Conservation (phyloP, 2,888 invertebrate genomes). For the Eupithecia tripunctaria region DNA sequence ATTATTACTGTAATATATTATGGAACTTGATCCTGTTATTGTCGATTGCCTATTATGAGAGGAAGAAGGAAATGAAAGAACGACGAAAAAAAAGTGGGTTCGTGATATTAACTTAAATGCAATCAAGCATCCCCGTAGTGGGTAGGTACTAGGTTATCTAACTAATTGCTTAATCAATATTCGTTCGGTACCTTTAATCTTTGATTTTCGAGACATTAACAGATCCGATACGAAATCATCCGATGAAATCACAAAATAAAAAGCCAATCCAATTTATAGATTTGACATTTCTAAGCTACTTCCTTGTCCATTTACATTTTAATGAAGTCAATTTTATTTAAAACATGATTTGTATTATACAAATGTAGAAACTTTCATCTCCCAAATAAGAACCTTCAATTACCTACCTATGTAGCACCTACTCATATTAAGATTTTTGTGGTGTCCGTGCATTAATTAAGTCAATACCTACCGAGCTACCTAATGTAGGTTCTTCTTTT, state of each 20-base stretch:
- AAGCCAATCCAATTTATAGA: slow-evolving; percentile 29
- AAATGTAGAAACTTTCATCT: background rate
- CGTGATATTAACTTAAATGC: no score
- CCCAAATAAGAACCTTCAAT: slow-evolving; percentile 9
- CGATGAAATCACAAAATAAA: slow-evolving; percentile 14
- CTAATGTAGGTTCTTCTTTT: slow-evolving; percentile 13
- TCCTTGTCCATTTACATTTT: slow-evolving; percentile 34
- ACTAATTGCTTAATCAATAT: no score
- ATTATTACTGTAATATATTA: no score
- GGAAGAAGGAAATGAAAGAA: no score
- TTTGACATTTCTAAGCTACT: slow-evolving; percentile 39
- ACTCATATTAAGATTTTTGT: slow-evolving; percentile 46
- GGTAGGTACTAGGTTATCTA: no score
- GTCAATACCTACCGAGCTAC: no score
- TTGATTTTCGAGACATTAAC: slow-evolving; percentile 9
- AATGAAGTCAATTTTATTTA: background rate
- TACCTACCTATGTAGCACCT: no score
- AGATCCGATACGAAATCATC: background rate
- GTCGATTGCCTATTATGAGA: no score
- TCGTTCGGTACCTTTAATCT: no score
- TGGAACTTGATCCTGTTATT: no score
- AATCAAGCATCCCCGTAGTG: no score
- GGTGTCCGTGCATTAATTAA: slow-evolving; percentile 10
- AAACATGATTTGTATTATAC: background rate
- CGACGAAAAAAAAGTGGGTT: no score